Percentiles rank a stretch among this genome's conserved stretches.
Conservation (phyloP, 2,888 invertebrate genomes). For the Epistrophella euchroma region DNA sequence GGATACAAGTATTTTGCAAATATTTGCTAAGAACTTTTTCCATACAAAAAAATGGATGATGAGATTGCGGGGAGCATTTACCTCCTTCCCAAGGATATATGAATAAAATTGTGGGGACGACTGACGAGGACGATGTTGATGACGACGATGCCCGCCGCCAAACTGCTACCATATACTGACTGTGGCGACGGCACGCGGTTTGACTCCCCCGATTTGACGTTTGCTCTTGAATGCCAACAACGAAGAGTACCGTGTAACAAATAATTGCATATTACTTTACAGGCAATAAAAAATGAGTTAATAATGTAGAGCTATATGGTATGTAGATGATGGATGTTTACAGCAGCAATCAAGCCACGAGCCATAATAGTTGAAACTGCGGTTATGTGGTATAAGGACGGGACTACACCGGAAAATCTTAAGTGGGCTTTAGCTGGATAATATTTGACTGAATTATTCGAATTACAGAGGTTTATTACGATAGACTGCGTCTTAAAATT, state of each 20-base stretch:
- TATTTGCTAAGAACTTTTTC: slow-evolving; percentile 75
- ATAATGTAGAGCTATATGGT: slow-evolving; percentile 53
- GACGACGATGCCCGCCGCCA: neutral
- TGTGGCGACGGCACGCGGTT: neutral
- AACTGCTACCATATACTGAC: neutral
- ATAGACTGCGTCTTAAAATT: slow-evolving; percentile 52
- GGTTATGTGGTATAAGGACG: neutral
- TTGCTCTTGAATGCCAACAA: slow-evolving; percentile 69
- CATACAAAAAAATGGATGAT: slow-evolving; percentile 46
- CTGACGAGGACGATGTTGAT: neutral
- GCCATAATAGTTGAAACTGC: slow-evolving; percentile 15
- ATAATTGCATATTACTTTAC: slow-evolving; percentile 75
- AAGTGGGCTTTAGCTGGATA: slow-evolving; percentile 73
- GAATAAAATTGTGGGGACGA: slow-evolving; percentile 17
- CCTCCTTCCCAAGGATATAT: slow-evolving; percentile 37
- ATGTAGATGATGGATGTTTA: slow-evolving; percentile 47
- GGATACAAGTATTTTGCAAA: slow-evolving; percentile 76
- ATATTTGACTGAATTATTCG: slow-evolving; percentile 70
- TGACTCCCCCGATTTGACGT: slow-evolving; percentile 39
- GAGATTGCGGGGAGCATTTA: slow-evolving; percentile 29
- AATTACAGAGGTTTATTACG: slow-evolving; percentile 73
- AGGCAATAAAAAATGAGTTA: slow-evolving; percentile 73
- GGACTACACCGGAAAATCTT: slow-evolving; percentile 34
- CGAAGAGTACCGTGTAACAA: slow-evolving; percentile 73
- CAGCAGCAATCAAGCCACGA: slow-evolving; percentile 44